Percentiles rank a stretch among this genome's conserved stretches.
Evolutionary conservation across 2,888 invertebrate species (phyloP).

Genomic region (Parnassius glacialis): DNA sequence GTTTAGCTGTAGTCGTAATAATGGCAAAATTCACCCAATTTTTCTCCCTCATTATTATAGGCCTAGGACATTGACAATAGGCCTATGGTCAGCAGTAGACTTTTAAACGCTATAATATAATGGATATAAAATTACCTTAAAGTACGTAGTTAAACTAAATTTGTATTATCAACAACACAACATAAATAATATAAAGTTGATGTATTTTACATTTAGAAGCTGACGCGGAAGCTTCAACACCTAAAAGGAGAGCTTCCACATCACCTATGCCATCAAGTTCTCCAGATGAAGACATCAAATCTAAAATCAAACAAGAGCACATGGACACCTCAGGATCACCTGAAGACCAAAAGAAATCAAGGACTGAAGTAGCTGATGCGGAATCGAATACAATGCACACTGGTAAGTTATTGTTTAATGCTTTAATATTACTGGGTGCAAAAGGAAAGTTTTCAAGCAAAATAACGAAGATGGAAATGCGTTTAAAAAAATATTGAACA

Average conservation of each 20-base stretch:
- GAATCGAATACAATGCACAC: slow-evolving; percentile 95
- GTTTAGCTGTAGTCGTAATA: too few species aligned
- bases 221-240: slow-evolving; percentile 81
- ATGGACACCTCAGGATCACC: slow-evolving; percentile 84
- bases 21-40: too few species aligned
- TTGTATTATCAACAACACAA: not conserved
- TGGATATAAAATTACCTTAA: too few species aligned
- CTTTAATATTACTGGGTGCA: too few species aligned
- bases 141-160: too few species aligned
- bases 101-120: too few species aligned
- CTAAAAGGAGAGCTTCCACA: slow-evolving; percentile 82
- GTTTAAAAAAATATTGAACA: not conserved
- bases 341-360: slow-evolving; percentile 86
- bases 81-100: too few species aligned
- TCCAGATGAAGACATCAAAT: slow-evolving; percentile 75
- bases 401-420: slow-evolving; percentile 82
- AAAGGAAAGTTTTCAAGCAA: too few species aligned
- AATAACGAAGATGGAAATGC: slow-evolving; percentile 2
- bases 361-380: slow-evolving; percentile 92
- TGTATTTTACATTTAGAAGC: slow-evolving; percentile 42
- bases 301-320: slow-evolving; percentile 84
- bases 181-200: not conserved
- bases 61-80: too few species aligned
- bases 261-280: slow-evolving; percentile 78
- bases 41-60: too few species aligned